Evolutionary conservation across 2,888 invertebrate species (phyloP), one percentile per base, ranked within the genome.

Genomic region (Nomada hirtipes): DNA sequence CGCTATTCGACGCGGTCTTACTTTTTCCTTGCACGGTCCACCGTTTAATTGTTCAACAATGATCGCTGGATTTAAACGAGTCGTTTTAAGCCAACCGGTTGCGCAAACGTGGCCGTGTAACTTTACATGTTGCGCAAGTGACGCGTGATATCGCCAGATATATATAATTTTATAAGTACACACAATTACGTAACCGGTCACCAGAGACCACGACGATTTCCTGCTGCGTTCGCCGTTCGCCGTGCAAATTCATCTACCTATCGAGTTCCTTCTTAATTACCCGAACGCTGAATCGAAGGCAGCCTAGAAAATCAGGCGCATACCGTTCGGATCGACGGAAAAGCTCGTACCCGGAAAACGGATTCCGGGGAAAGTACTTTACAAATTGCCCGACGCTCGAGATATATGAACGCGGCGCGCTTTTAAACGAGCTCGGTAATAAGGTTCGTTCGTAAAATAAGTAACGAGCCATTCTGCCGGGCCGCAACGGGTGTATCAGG

Each of bases 371-470:
- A 67, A 83, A 74, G 79, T 78, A 52, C 44, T 23, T 60, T 36
- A 63, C 60, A 55, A 72, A 75, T 75, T 53, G 61, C 63, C 60
- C 57, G 36, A 47, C 50, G 55, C 52, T 18, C 50, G 69, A 55
- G 59, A 76, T 82, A 52, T 74, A 76, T 26, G 69, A 50, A 44
- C 29, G 36, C 64, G 23, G 63, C 20, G 74, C 29, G 57, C 44
- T 72, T 73, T 72, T 76, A 79, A 86, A 67, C 73, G 77, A 65
- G 57, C 18, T 42, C 63, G 20, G 71, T 79, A 86, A 82, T 79
- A 82, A 82, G 74, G 67, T 65, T 60, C 71, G 76, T 80, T 72
- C 65, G 61, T 57, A 76, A 84, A 86, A 82, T 75, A 84, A 86
- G 72, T 82, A 86, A 86, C 79, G 84, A 83, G 74, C 78, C 76